These are phyloP conservation scores for Seira sanloemensis DNA, from an alignment of 2,888 invertebrate species.

Conservation along the genomic window DNA sequence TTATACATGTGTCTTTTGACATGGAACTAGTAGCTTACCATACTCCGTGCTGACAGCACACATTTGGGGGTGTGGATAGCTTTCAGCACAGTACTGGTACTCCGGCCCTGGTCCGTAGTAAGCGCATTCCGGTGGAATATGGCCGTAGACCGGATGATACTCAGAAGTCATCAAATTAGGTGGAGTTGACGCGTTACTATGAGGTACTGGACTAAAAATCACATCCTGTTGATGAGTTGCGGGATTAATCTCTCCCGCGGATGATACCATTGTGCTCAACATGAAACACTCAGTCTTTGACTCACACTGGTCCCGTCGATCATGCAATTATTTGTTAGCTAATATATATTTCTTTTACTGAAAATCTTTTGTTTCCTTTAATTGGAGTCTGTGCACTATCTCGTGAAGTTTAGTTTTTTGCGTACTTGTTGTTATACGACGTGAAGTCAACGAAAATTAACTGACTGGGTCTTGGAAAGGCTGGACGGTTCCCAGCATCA, in stretches of 20 bases:
- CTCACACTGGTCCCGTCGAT: conserved; percentile 24
- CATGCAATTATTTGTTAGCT: conserved; percentile 35
- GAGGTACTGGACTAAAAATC: conserved; percentile 72
- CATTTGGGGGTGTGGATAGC: conserved; percentile 78
- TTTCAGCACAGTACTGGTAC: conserved; percentile 71
- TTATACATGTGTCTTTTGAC: too few relatives aligned
- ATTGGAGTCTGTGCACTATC: neutral
- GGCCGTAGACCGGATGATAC: conserved; percentile 72
- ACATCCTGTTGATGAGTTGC: conserved; percentile 71
- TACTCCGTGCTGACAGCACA: conserved; percentile 86
- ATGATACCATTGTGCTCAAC: conserved; percentile 74
- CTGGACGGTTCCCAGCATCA: conserved; percentile 56
- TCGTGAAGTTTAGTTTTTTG: neutral
- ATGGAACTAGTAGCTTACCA: too few relatives aligned
- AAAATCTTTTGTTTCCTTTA: neutral
- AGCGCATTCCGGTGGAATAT: conserved; percentile 71
- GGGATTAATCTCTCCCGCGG: conserved; percentile 73
- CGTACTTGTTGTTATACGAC: neutral
- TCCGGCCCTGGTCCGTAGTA: conserved; percentile 72
- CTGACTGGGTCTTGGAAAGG: conserved; percentile 55
- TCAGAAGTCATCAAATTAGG: conserved; percentile 73
- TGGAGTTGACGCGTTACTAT: conserved; percentile 70
- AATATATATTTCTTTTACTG: neutral
- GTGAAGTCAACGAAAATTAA: conserved; percentile 23
- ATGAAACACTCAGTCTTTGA: conserved; percentile 66